Evolutionary conservation across 2,113 vertebrate genomes (phyloP), one percentile per base, ranked within the genome.

Genomic region (Arenaria interpres): DNA sequence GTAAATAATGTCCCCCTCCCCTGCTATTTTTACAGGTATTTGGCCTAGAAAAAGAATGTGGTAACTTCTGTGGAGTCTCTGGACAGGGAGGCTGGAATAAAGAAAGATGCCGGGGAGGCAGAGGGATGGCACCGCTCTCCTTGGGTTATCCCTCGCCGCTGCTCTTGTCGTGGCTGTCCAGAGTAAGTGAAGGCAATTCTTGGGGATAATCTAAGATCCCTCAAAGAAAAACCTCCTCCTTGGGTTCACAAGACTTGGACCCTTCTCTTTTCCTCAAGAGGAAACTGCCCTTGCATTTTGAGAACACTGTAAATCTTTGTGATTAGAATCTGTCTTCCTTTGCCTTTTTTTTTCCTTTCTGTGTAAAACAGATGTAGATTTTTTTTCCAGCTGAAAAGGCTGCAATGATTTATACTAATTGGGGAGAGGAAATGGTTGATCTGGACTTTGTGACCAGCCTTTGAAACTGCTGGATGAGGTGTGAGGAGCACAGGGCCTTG

Each of bases 361-460:
- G 28, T 32, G 35, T 73, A 45, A 67, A 80, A 24, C 1, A 6
- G 35, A 6, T 0, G 2, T 6, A 6, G 43, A 56, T 17, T 30
- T 30, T 53, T 16, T 27, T 48, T 74, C 39, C 10, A 62, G 24
- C 41, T 78, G 60, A 15, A 22, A 60, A 32, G 74, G n/a, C 19
- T 25, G 60, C 54, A 22, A 0, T n/a, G 25, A 13, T 60, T 90
- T 43, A 0, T 17, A 6, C 8, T 6, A 6, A 18, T 0, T 9
- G 17, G 9, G 64, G 63, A 35, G 33, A 27, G 48, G 27, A 50
- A 71, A 32, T 0, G 2, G 24, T 91, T 69, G 2, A 50, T 13
- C 27, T 62, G n/a, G 46, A 10, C 11, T 64, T 51, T 18, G 37
- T 60, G 14, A 14, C 7, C 48, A 33, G 28, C 35, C 41, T 69